Base-by-base conservation (phyloP, 2,113 vertebrate species). In the Apodemus speciosus region DNA sequence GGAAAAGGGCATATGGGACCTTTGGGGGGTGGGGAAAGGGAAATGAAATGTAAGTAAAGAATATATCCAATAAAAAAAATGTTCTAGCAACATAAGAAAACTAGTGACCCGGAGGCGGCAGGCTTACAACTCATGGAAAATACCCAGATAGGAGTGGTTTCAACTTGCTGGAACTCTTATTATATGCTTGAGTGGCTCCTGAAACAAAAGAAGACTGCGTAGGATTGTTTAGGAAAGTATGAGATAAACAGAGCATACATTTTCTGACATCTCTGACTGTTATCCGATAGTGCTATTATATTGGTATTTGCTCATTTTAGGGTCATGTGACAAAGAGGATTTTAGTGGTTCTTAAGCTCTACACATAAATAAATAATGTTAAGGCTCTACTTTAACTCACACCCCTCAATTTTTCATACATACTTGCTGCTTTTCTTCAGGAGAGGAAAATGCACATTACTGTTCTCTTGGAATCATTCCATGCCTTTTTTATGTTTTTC, bases 321-420 rank as follows among this genome's bases (percentile, higher is more conserved):
- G 89, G 85, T 84, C 94, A 89, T 51, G 16, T 80, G 95, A 96
- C 72, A 81, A 96, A 88, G 92, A 97, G 40, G 90, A 69, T 85
- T 96, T 95, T 53, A 84, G 94, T 95, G 90, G 76, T 95, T 95
- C 92, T 96, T 90, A 95, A 87, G 89, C 91, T 97, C 90, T 92
- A 62, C 53, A 75, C 64, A 95, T 97, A 95, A 97, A 97, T 97
- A 97, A 97, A 95, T 94, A 94, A 97, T 94, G 97, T 86, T 92
- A 93, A 95, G 93, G 90, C 73, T 96, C 95, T 40, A 73, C 85
- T 95, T 91, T 97, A 96, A 96, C 95, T 88, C 94, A 95, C 16
- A 46, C 35, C 53, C 73, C 92, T 97, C 95, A 79, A 93, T 96
- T 97, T 97, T 97, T 97, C 72, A 92, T 95, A 87, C 16, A 8